Percentiles rank a stretch among this genome's conserved stretches.
Conservation (phyloP, 2,113 vertebrate genomes). For the Oxyura jamaicensis region DNA sequence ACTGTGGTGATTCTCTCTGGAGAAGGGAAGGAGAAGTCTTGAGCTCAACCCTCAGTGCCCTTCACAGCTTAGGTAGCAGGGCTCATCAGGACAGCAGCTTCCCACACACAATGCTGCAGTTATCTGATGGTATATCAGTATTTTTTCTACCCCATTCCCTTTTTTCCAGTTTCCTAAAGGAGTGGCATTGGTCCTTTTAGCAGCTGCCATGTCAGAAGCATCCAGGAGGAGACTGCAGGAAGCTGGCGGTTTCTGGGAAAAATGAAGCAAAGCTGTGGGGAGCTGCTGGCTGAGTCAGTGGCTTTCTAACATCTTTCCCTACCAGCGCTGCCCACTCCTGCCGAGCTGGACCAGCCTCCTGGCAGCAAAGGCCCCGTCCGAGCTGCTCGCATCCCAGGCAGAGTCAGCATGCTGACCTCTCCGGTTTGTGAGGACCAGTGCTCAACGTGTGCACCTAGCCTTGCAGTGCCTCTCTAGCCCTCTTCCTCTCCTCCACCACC, state of each 20-base stretch:
- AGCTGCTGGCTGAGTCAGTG: not conserved
- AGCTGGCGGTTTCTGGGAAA: not conserved
- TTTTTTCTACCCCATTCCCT: not conserved
- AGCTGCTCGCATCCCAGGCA: not conserved
- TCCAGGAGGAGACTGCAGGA: not conserved
- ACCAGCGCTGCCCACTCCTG: not conserved
- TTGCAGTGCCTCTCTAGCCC: not conserved
- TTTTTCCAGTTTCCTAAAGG: not conserved
- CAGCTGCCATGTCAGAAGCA: not conserved
- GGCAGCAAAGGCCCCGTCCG: not conserved
- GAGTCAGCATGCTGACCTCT: not conserved
- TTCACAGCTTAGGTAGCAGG: not conserved
- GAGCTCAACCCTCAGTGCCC: fast-evolving
- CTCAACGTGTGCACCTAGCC: not conserved
- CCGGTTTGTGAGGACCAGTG: not conserved
- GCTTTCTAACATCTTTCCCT: slow-evolving; percentile 16
- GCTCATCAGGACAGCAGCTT: not conserved
- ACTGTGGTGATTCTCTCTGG: not conserved
- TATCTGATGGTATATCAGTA: not conserved
- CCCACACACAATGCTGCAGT: no score
- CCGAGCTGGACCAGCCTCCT: not conserved
- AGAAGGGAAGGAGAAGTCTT: not conserved
- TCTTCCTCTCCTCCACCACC: not conserved
- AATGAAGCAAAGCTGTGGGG: not conserved
- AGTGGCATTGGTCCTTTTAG: not conserved